Evolutionary conservation across 2,888 invertebrate genomes (phyloP).

Genomic region (Sphinx pinastri): DNA sequence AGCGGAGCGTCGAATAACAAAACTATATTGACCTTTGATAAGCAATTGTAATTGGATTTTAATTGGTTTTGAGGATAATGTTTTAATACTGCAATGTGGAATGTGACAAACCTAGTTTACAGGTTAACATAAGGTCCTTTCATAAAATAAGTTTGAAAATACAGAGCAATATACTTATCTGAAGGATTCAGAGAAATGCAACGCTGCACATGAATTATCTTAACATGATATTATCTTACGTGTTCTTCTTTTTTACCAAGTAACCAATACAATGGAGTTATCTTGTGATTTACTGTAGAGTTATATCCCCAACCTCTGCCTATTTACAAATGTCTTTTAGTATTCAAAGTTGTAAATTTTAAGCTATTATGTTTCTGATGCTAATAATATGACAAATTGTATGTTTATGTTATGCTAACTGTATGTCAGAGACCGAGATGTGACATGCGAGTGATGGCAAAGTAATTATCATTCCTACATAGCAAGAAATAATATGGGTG

Average conservation of each 20-base stretch:
- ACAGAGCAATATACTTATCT: too few relatives aligned
- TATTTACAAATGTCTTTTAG: too few relatives aligned
- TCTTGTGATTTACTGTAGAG: too few relatives aligned
- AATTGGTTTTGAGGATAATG: constrained; percentile 9
- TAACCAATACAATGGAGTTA: too few relatives aligned
- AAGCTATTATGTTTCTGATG: not conserved
- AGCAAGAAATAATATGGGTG: constrained; percentile 8
- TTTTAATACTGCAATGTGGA: not conserved
- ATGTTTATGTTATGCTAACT: not conserved
- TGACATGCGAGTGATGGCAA: constrained; percentile 2
- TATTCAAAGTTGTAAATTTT: not conserved
- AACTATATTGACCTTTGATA: constrained; percentile 19
- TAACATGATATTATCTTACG: too few relatives aligned
- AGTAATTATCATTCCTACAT: constrained; percentile 3
- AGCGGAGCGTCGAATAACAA: constrained; percentile 34
- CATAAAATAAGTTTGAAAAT: not conserved
- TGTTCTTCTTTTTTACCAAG: too few relatives aligned
- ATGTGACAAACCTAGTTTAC: not conserved
- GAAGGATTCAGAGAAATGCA: too few relatives aligned
- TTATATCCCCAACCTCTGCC: too few relatives aligned
- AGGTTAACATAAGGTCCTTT: not conserved
- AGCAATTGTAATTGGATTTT: constrained; percentile 5
- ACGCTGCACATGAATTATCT: too few relatives aligned
- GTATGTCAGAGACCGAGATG: not conserved
- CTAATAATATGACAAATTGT: not conserved